Conservation (phyloP, 2,888 invertebrate species). For the Parnassius smintheus region DNA sequence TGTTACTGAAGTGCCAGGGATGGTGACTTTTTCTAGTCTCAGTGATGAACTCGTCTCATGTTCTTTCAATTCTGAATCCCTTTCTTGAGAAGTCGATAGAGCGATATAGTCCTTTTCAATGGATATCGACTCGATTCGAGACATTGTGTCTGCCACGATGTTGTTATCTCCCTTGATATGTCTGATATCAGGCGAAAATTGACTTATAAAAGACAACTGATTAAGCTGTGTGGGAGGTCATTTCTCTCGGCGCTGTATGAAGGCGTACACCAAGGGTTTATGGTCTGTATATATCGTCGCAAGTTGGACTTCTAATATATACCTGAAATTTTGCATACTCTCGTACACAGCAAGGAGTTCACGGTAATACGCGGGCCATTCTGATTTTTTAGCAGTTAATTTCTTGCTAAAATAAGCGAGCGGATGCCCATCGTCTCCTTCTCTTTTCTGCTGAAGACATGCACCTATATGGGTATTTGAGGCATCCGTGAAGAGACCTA, state of each 20-base stretch:
- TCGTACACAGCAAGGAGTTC: constrained; percentile 32
- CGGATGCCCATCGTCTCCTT: background rate
- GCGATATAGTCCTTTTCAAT: background rate
- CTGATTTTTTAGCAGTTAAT: too few species aligned
- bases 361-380: constrained; percentile 31
- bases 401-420: background rate
- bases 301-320: constrained; percentile 31
- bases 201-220: background rate
- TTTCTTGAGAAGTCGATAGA: background rate
- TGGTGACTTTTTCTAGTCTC: background rate
- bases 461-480: background rate
- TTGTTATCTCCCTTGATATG: background rate
- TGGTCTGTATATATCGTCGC: constrained; percentile 32
- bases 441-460: background rate
- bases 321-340: constrained; percentile 33
- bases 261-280: constrained; percentile 33
- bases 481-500: background rate
- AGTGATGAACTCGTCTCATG: too few species aligned
- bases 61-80: background rate
- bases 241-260: constrained; percentile 1
- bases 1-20: background rate
- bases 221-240: background rate
- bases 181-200: background rate
- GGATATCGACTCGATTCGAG: background rate
- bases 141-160: background rate